Conservation (phyloP, 2,888 invertebrate genomes). For the Dorcus hopei region DNA sequence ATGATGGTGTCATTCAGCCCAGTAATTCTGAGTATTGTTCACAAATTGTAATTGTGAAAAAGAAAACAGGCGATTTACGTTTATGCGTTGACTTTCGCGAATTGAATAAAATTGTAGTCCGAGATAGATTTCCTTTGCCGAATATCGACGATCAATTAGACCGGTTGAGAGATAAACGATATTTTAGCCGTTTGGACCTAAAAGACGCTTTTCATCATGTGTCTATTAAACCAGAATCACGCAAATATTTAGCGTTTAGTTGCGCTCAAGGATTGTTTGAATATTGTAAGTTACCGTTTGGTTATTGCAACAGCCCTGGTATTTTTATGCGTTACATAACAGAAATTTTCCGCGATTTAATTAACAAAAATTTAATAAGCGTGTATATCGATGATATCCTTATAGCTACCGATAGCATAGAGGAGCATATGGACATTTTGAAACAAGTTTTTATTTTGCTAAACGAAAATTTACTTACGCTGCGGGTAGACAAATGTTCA, state of each 20-base stretch:
- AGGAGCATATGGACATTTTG: constrained; percentile 22
- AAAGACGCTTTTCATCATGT: constrained; percentile 39
- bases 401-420: constrained; percentile 15
- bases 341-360: constrained; percentile 18
- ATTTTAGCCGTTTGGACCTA: constrained; percentile 35
- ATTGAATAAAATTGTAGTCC: constrained; percentile 16
- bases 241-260: constrained; percentile 35
- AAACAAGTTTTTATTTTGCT: constrained; percentile 9
- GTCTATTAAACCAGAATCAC: constrained; percentile 26
- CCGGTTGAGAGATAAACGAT: constrained; percentile 25
- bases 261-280: constrained; percentile 31
- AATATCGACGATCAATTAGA: constrained; percentile 12
- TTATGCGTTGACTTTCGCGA: constrained; percentile 9
- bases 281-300: constrained; percentile 31
- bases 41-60: constrained; percentile 28
- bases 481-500: constrained; percentile 21
- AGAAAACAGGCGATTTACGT: constrained; percentile 22
- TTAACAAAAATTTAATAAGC: constrained; percentile 17
- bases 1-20: constrained; percentile 4
- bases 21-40: constrained; percentile 14
- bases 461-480: constrained; percentile 11
- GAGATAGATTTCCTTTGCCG: constrained; percentile 34
- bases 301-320: constrained; percentile 23
- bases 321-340: constrained; percentile 30
- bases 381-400: constrained; percentile 30